These are phyloP conservation scores for Nibea albiflora DNA, from an alignment of 2,113 vertebrate species.

Conservation along the genomic window DNA sequence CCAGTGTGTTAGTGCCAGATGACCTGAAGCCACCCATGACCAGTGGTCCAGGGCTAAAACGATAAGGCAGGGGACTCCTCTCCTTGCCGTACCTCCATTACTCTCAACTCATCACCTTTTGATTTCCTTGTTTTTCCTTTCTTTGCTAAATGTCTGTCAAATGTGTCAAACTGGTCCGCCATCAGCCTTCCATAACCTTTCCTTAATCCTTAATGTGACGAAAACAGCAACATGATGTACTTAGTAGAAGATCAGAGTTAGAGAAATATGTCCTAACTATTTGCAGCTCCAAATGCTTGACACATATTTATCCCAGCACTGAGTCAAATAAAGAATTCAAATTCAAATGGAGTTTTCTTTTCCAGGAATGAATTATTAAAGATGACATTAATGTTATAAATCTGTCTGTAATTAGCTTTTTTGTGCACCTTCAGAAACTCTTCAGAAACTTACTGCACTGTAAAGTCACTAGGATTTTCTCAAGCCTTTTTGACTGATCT, in stretches of 20 bases:
- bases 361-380: not conserved
- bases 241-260: not conserved
- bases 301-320: not conserved
- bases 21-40: conserved; percentile 66
- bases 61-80: conserved; percentile 56
- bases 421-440: not conserved
- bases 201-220: not conserved
- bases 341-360: not conserved
- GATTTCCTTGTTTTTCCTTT: conserved; percentile 7
- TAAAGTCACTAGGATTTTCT: conserved; percentile 17
- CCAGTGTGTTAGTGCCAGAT: conserved; percentile 71
- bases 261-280: not conserved
- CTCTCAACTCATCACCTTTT: conserved; percentile 24
- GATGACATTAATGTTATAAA: conserved; percentile 9
- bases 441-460: conserved; percentile 6
- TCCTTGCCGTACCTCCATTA: conserved; percentile 16
- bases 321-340: not conserved
- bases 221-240: not conserved
- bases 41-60: conserved; percentile 67
- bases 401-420: conserved; percentile 6
- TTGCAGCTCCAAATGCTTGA: not conserved
- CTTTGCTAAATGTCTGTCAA: not conserved
- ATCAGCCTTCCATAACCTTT: not conserved
- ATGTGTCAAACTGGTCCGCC: not conserved
- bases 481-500: conserved; percentile 3